A percentile compares a stretch with the other conserved stretches of the same genome.
Evolutionary conservation across 2,113 vertebrate species (phyloP).

Genomic region (Eulacestoma nigropectus): DNA sequence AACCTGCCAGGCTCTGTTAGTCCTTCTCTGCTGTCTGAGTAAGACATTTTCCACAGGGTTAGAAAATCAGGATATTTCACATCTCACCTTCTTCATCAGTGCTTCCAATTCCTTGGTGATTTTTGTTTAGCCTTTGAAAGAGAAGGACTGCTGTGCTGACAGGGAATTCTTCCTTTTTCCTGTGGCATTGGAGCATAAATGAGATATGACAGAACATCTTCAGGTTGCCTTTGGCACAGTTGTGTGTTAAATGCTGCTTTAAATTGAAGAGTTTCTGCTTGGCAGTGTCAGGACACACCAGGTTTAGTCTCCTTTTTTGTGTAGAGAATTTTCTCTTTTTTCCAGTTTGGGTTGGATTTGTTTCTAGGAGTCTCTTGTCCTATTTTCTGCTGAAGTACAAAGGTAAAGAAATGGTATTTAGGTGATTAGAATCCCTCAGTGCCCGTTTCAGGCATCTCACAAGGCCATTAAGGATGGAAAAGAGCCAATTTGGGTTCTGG

Average conservation of each 20-base stretch:
- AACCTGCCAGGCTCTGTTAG: not conserved
- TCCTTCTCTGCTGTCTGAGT: not conserved
- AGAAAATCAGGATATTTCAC: not conserved
- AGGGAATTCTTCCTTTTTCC: not conserved
- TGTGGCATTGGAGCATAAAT: not conserved
- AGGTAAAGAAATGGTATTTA: not conserved
- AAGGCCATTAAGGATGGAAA: not conserved
- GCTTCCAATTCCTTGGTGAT: not conserved
- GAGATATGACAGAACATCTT: constrained; percentile 31
- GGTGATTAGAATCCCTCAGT: not conserved
- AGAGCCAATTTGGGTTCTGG: not conserved
- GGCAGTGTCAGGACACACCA: not conserved
- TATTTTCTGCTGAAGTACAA: not conserved
- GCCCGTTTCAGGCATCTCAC: not conserved
- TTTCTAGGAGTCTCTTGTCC: not conserved
- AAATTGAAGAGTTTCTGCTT: not conserved
- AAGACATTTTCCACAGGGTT: not conserved
- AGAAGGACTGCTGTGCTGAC: not conserved
- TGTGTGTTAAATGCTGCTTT: constrained; percentile 28
- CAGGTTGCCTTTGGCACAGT: constrained; percentile 18
- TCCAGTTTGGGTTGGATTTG: not conserved
- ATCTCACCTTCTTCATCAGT: not conserved
- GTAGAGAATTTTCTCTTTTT: not conserved
- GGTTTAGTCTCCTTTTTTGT: not conserved
- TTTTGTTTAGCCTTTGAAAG: not conserved